Evolutionary conservation across 2,888 invertebrate species (phyloP).

Genomic region (Caenorhabditis wallacei): DNA sequence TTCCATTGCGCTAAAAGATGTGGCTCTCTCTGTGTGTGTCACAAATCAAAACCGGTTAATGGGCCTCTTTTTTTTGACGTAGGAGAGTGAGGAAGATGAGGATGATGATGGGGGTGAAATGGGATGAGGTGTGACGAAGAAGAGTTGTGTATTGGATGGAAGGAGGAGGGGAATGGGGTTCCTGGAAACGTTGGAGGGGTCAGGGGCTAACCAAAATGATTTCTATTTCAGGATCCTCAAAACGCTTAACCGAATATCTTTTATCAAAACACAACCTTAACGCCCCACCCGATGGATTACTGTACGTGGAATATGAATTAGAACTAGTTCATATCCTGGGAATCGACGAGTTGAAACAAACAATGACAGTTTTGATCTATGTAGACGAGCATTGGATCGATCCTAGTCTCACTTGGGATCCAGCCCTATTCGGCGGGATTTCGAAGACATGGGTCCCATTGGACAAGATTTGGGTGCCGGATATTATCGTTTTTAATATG

Average conservation of each 20-base stretch:
- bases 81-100: constrained; percentile 5
- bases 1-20: constrained; percentile 11
- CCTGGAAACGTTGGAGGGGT: background rate
- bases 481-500: constrained; percentile 94
- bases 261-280: constrained; percentile 77
- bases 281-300: constrained; percentile 80
- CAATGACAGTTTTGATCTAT: constrained; percentile 81
- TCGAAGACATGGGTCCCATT: constrained; percentile 91
- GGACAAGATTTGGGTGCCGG: constrained; percentile 91
- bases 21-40: background rate
- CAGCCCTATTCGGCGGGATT: constrained; percentile 90
- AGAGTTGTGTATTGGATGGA: background rate
- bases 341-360: constrained; percentile 82
- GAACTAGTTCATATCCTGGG: constrained; percentile 81
- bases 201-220: background rate
- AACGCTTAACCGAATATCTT: constrained; percentile 78
- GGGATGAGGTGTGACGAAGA: constrained; percentile 26
- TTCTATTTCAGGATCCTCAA: constrained; percentile 74
- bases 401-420: constrained; percentile 91
- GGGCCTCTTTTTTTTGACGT: constrained; percentile 26
- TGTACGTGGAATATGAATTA: constrained; percentile 79
- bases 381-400: constrained; percentile 89
- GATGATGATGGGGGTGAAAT: background rate
- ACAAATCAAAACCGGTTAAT: constrained; percentile 63
- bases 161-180: background rate